Base-by-base conservation (phyloP, 2,888 invertebrate genomes). In the Dasysyrphus albostriatus region DNA sequence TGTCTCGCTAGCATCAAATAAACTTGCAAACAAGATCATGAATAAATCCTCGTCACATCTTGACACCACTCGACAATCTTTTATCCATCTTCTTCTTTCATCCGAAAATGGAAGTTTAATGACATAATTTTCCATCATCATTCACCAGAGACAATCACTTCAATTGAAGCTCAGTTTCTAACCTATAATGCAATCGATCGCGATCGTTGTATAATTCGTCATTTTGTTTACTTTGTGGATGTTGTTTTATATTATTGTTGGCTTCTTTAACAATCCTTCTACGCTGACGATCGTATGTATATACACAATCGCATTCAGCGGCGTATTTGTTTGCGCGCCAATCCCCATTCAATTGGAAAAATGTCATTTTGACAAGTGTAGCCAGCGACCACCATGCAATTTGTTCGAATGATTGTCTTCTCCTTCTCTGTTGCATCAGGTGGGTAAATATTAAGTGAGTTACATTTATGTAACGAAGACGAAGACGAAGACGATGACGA, bases 51-150 rank as follows among this genome's bases (percentile, higher is more conserved):
- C 65, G 39, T 76, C 82, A 65, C 39, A 72, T 72, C 39, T 12
- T 58, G 76, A 65, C 76, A 77, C 77, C 58, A 56, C 67, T 69
- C 63, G 69, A 51, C 54, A 73, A 78, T 78, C 54, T 29, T 47
- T 54, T 37, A 37, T 65, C 34, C 54, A 67, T 74, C 74, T 34
- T 74, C 65, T 63, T 47, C 29, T 12, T 47, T 49, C 58, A 54
- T 7, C 69, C 79, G 32, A 79, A 83, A 80, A 76, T 44, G 84
- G 84, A 72, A 59, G 51, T 51, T 42, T 76, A 80, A 80, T 84
- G 84, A 76, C 84, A 84, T 84, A 75, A 84, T 84, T 84, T 72
- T 72, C 80, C 75, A 63, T 83, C 83, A 83, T 75, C 83, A 78
- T 72, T 70, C 39, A 59, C 32, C 29, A 59, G 59, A 44, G 58